Base-by-base conservation (phyloP, 2,888 invertebrate genomes). In the Micropterix aruncella region DNA sequence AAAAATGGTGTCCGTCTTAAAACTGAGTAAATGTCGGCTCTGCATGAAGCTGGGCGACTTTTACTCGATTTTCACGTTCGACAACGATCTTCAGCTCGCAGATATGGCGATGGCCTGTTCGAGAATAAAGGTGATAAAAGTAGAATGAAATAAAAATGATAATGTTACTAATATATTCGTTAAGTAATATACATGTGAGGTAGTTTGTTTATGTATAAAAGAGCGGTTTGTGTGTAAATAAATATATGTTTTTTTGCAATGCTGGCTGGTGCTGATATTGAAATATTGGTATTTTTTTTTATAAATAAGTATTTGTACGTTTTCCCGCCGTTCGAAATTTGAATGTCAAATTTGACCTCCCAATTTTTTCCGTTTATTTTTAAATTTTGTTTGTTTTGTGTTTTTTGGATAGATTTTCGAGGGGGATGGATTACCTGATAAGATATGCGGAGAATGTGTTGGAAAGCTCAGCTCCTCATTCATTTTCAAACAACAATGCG, bases 91-190 rank as follows among this genome's bases (percentile, higher is more conserved):
- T 36, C 70, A 69, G 52, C 60, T 71, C 14, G 64, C 71, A 18
- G 70, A 70, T 49, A 71, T 71, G 71, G 71, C 65, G 46, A 71
- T 70, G 71, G 70, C 70, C 52, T 71, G 71, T 52, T 57, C 71
- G 42, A 59, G 60, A 48, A 61, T 71, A 48, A 70, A 70, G 57
- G 70, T 69, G n/a, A n/a, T n/a, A n/a, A n/a, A n/a, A n/a, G n/a
- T n/a, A n/a, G n/a, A n/a, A n/a, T n/a, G n/a, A n/a, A n/a, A n/a
- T n/a, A n/a, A n/a, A n/a, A n/a, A n/a, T n/a, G n/a, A n/a, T n/a
- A n/a, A n/a, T n/a, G n/a, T n/a, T n/a, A n/a, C n/a, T n/a, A n/a
- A n/a, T n/a, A n/a, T n/a, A n/a, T n/a, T n/a, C n/a, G n/a, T n/a
- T n/a, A n/a, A n/a, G n/a, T n/a, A n/a, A n/a, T n/a, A n/a, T n/a